Percentiles rank a stretch among this genome's conserved stretches.
phyloP scores from a whole-genome alignment of 2,113 vertebrate genomes.

The Mellivora capensis region DNA sequence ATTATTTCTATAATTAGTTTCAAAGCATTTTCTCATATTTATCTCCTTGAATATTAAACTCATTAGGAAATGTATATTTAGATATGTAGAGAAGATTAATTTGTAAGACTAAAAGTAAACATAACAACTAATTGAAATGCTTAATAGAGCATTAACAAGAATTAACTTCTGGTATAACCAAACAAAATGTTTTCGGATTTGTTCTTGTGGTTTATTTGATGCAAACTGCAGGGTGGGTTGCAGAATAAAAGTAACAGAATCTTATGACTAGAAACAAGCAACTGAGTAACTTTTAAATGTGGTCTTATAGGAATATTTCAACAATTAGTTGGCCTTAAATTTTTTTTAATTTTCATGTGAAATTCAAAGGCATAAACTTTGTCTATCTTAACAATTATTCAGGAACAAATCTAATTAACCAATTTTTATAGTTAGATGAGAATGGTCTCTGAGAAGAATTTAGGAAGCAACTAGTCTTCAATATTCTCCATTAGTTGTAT shows the following conservation, averaged over 20 bases:
- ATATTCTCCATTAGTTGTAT: not conserved
- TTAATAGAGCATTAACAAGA: slow-evolving; percentile 60
- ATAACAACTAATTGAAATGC: slow-evolving; percentile 47
- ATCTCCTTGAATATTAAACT: slow-evolving; percentile 41
- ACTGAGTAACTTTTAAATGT: not conserved
- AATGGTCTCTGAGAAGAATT: slow-evolving; percentile 22
- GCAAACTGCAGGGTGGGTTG: not conserved
- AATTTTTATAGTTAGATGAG: slow-evolving; percentile 35
- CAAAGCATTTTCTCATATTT: slow-evolving; percentile 47
- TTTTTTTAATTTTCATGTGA: not conserved
- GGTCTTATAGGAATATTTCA: not conserved
- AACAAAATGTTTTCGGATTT: slow-evolving; percentile 53
- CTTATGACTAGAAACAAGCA: not conserved
- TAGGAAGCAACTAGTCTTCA: slow-evolving; percentile 28
- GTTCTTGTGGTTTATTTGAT: slow-evolving; percentile 53
- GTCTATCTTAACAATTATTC: not conserved
- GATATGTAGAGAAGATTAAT: slow-evolving; percentile 59
- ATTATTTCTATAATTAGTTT: slow-evolving; percentile 57
- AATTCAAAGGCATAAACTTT: not conserved
- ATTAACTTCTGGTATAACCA: slow-evolving; percentile 45
- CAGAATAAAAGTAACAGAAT: not conserved
- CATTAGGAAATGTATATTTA: slow-evolving; percentile 62
- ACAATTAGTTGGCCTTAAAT: not conserved
- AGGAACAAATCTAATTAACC: not conserved
- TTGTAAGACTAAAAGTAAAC: slow-evolving; percentile 60